A percentile compares a stretch with the other conserved stretches of the same genome.
These are phyloP conservation scores for Mobula birostris DNA, from an alignment of 2,113 vertebrate species.

Conservation along the genomic window DNA sequence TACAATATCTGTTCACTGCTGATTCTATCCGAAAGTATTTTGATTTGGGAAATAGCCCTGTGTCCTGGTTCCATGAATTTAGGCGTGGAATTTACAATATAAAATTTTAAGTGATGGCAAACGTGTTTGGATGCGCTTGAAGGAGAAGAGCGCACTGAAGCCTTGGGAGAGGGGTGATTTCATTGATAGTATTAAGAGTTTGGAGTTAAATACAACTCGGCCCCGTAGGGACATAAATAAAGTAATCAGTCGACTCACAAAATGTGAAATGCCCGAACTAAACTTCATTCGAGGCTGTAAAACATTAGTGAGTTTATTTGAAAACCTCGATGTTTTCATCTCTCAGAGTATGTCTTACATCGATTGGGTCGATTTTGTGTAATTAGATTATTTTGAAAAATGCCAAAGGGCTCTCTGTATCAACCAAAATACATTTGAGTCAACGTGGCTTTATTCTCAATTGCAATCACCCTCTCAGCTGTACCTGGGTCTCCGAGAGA, in stretches of 20 bases:
- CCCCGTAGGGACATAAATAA: not conserved
- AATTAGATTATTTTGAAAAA: not conserved
- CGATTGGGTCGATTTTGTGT: not conserved
- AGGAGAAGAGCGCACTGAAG: no score
- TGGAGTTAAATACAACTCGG: not conserved
- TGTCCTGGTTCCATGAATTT: not conserved
- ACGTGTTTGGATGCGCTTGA: no score
- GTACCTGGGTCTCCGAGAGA: constrained; percentile 94
- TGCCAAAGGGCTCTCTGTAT: not conserved
- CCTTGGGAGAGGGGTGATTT: not conserved
- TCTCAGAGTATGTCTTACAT: not conserved
- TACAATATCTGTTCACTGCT: not conserved
- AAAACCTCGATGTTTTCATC: not conserved
- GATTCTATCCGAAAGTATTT: no score
- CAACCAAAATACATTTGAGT: not conserved
- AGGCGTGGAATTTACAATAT: not conserved
- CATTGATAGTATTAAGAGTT: not conserved
- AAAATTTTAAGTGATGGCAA: no score
- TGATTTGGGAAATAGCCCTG: not conserved
- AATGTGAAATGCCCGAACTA: not conserved
- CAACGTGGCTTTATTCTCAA: no score
- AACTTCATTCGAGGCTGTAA: not conserved
- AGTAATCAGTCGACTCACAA: not conserved
- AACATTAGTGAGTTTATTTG: not conserved
- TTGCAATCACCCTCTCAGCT: not conserved